Percentiles rank a stretch among this genome's conserved stretches.
Evolutionary conservation across 1,140 invertebrate genomes (phyloP).

Genomic region (Harlomillsia oculata): DNA sequence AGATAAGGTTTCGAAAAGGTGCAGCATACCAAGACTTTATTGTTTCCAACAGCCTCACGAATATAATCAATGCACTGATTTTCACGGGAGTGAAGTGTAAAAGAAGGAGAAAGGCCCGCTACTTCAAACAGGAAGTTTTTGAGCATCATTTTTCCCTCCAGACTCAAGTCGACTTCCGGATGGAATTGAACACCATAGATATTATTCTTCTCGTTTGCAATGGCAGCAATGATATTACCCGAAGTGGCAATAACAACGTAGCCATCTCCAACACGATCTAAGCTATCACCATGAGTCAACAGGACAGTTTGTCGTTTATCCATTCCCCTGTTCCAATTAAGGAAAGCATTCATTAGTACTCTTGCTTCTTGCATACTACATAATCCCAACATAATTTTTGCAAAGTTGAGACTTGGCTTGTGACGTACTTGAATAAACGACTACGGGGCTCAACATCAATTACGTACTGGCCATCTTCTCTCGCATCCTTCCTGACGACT

Average conservation of each 20-base stretch:
- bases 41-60: slow-evolving; percentile 73
- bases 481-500: slow-evolving; percentile 68
- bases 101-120: slow-evolving; percentile 71
- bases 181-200: slow-evolving; percentile 98
- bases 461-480: slow-evolving; percentile 91
- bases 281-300: slow-evolving; percentile 92
- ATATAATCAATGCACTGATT: slow-evolving; percentile 90
- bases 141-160: slow-evolving; percentile 81
- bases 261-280: slow-evolving; percentile 76
- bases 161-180: slow-evolving; percentile 88
- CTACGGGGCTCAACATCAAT: slow-evolving; percentile 82
- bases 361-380: neutral
- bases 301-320: slow-evolving; percentile 79
- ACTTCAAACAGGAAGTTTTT: slow-evolving; percentile 92
- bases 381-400: neutral
- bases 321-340: slow-evolving; percentile 57
- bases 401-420: neutral
- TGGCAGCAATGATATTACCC: slow-evolving; percentile 72
- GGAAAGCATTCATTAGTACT: neutral
- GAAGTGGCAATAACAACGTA: slow-evolving; percentile 77
- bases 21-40: slow-evolving; percentile 81
- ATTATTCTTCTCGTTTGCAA: slow-evolving; percentile 80
- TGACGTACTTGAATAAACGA: slow-evolving; percentile 81
- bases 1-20: neutral
- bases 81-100: slow-evolving; percentile 79